A percentile compares a stretch with the other conserved stretches of the same genome.
Evolutionary conservation across 1,140 invertebrate genomes (phyloP).

Genomic region (Ostrea denselamellosa): DNA sequence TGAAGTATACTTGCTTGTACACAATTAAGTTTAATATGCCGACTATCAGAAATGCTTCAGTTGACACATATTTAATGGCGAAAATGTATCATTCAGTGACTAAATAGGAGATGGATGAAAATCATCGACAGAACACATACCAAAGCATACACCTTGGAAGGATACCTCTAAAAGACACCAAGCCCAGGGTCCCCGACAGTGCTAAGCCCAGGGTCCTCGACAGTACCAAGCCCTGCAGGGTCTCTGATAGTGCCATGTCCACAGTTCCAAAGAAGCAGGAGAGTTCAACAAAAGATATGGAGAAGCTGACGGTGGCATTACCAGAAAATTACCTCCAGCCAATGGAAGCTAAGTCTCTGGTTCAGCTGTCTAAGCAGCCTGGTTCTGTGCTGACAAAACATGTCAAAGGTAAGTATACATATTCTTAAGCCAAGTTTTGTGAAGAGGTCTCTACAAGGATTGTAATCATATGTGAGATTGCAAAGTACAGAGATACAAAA

Average conservation of each 20-base stretch:
- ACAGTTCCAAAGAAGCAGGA: background rate
- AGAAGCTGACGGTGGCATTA: slow-evolving; percentile 10
- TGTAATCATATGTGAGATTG: too few species aligned
- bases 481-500: too few species aligned
- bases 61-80: too few species aligned
- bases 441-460: too few species aligned
- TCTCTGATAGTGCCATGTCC: too few species aligned
- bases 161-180: background rate
- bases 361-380: background rate
- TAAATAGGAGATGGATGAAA: background rate
- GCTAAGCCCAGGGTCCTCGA: background rate
- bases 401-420: background rate
- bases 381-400: background rate
- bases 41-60: too few species aligned
- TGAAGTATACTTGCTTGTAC: too few species aligned
- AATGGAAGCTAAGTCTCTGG: background rate
- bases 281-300: background rate
- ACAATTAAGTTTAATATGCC: too few species aligned
- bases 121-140: slow-evolving; percentile 15
- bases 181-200: background rate
- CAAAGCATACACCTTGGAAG: slow-evolving; percentile 1
- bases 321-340: slow-evolving; percentile 14
- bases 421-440: background rate
- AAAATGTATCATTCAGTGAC: background rate
- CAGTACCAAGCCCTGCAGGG: background rate